Percentiles rank a stretch among this genome's conserved stretches.
Conservation (phyloP, 2,113 vertebrate species). For the Dermatemys mawii region DNA sequence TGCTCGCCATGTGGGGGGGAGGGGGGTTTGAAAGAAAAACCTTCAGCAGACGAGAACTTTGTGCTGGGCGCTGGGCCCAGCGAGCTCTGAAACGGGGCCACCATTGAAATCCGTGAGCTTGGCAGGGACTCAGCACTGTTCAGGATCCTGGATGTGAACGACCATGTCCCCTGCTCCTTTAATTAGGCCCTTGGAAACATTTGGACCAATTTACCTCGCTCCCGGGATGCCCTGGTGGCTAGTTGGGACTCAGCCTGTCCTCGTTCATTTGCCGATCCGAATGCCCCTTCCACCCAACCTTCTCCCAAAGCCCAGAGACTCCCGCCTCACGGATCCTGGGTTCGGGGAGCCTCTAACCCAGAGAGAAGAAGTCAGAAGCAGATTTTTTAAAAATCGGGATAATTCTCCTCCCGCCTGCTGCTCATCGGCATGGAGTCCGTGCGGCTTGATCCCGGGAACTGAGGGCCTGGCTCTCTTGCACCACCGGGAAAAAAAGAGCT, state of each 20-base stretch:
- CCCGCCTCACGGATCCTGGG: neutral
- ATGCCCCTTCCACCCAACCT: neutral
- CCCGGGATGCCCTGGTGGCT: neutral
- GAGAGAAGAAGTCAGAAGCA: neutral
- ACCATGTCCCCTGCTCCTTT: neutral
- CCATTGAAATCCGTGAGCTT: neutral
- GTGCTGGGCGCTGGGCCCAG: neutral
- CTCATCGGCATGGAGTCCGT: fast-evolving
- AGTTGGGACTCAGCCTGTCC: neutral
- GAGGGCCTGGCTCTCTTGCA: neutral
- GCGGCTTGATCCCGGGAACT: neutral
- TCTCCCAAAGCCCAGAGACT: neutral
- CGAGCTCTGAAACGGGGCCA: no score
- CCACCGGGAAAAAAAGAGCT: neutral
- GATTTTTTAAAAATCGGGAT: neutral
- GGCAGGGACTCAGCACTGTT: neutral
- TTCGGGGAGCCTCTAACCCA: neutral
- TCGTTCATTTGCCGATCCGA: neutral
- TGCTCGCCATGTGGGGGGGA: neutral
- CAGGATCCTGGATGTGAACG: no score
- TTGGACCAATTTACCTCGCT: neutral
- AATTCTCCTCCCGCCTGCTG: neutral
- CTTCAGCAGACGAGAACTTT: neutral
- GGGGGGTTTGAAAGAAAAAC: no score
- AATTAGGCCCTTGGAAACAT: neutral